Conservation (phyloP, 2,113 vertebrate species). For the Rhabdomys dilectus region DNA sequence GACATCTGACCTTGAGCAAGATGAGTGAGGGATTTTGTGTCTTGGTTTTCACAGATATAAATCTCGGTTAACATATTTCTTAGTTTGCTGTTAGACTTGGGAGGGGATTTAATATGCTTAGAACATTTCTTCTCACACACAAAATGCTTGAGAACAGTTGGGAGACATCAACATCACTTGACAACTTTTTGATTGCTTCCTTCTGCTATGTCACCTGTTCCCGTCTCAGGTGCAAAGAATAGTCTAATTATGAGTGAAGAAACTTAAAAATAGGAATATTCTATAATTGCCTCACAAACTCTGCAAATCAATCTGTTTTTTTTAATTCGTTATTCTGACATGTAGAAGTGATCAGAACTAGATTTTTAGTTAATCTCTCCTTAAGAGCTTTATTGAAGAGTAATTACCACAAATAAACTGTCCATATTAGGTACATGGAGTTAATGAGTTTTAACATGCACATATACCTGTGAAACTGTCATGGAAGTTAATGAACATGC, state of each 20-base stretch:
- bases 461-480: background rate
- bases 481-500: background rate
- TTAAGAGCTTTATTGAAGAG: background rate
- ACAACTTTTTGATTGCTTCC: background rate
- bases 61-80: background rate
- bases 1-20: background rate
- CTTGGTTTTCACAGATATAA: background rate
- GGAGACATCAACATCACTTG: background rate
- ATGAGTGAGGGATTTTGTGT: background rate
- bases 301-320: background rate
- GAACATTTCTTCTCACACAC: background rate
- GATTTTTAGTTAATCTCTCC: background rate
- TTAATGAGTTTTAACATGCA: background rate
- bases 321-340: background rate
- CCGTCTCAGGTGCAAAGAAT: background rate
- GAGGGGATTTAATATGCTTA: background rate
- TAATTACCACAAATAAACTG: background rate
- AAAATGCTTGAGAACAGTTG: background rate
- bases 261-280: background rate
- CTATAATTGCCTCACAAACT: background rate
- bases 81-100: background rate
- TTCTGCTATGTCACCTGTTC: background rate
- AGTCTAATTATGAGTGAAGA: background rate
- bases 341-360: background rate
- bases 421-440: background rate